These are phyloP conservation scores for Euleptes europaea DNA, from an alignment of 2,113 vertebrate species.

Conservation along the genomic window DNA sequence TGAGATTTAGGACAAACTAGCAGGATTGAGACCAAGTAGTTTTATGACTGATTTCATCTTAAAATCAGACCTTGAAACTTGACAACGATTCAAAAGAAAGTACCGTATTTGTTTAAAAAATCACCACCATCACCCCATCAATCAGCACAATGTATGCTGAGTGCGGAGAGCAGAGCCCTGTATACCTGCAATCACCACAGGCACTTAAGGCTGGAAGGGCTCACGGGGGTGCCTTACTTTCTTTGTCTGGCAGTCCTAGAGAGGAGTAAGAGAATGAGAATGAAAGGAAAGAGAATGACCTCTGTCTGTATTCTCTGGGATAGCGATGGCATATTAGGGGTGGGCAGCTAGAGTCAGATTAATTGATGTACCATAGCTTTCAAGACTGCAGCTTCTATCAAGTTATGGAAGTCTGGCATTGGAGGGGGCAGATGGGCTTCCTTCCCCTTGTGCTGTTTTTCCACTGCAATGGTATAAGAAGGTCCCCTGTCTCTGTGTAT, in stretches of 20 bases:
- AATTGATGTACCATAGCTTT: not conserved
- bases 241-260: not conserved
- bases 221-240: fast-evolving
- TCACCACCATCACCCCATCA: not conserved
- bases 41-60: not conserved
- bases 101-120: not conserved
- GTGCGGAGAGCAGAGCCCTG: not conserved
- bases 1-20: not conserved
- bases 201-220: not conserved
- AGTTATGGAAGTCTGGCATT: not conserved
- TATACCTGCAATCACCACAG: not conserved
- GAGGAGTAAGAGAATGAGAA: not conserved
- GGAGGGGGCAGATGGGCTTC: no score
- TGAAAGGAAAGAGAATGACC: not conserved
- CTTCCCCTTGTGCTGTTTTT: no score
- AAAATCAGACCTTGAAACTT: not conserved
- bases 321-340: not conserved
- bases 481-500: no score
- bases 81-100: not conserved
- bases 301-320: not conserved
- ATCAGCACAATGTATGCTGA: not conserved
- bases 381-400: not conserved
- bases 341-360: not conserved
- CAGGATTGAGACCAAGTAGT: not conserved
- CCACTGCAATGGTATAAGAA: no score